phyloP scores from a whole-genome alignment of 2,797 vertebrate genomes.

The Eurystomus glaucurus region DNA sequence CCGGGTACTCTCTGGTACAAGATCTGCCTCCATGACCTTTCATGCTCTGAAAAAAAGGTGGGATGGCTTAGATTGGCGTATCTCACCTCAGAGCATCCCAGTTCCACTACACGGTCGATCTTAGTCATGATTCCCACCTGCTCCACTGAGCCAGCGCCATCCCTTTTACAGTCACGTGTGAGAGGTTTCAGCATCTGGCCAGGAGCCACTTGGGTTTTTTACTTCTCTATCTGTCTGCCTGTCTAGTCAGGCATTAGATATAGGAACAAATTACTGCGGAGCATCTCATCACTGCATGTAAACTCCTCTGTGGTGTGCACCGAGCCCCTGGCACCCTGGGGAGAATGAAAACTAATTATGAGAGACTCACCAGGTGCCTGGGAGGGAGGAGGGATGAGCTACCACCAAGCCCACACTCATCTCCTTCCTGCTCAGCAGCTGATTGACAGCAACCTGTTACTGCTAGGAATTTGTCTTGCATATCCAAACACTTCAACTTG shows the following conservation, averaged over 20 bases:
- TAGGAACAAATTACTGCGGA: neutral
- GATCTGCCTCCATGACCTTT: rapidly evolving
- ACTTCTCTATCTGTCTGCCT: neutral
- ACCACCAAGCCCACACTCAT: neutral
- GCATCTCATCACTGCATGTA: neutral
- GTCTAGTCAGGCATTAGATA: neutral
- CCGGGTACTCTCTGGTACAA: neutral
- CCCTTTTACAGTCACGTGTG: rapidly evolving
- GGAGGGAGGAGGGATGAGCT: neutral
- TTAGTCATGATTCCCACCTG: neutral
- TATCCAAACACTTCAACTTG: neutral
- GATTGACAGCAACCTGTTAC: neutral
- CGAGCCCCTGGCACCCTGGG: neutral
- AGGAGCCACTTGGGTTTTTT: neutral
- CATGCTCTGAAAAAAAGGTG: neutral
- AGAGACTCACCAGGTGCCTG: neutral
- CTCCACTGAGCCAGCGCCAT: neutral
- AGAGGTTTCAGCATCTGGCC: neutral
- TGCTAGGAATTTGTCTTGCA: neutral
- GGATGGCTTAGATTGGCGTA: rapidly evolving
- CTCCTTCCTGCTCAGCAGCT: neutral
- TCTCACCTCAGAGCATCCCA: neutral
- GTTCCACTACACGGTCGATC: neutral
- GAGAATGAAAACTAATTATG: neutral
- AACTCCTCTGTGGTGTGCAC: neutral